Conservation (phyloP, 2,113 vertebrate genomes). For the Capricornis sumatraensis region DNA sequence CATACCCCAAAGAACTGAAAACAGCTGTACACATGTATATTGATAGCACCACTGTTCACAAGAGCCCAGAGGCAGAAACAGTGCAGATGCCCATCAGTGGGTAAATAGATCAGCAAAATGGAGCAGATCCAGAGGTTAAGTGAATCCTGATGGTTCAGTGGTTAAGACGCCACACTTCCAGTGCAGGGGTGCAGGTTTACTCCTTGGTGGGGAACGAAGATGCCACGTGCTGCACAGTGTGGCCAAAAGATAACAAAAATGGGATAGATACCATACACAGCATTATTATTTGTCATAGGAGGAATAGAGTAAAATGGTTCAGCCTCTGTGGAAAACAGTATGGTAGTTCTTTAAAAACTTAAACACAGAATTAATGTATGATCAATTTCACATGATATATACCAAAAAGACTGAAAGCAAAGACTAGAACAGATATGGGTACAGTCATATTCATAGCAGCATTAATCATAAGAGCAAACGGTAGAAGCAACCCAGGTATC, state of each 20-base stretch:
- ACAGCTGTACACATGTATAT: not conserved
- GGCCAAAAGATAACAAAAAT: not conserved
- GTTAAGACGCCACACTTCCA: not conserved
- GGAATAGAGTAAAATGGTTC: not conserved
- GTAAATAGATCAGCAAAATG: not conserved
- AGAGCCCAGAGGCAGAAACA: not conserved
- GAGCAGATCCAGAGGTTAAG: not conserved
- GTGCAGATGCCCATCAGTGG: not conserved
- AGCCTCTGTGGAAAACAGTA: not conserved
- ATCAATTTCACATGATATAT: not conserved
- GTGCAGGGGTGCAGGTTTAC: not conserved
- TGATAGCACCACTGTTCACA: not conserved
- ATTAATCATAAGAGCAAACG: not conserved
- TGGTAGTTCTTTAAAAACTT: not conserved
- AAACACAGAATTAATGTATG: not conserved
- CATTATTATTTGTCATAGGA: not conserved
- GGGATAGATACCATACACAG: not conserved
- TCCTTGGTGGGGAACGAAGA: not conserved
- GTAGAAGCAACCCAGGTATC: not conserved
- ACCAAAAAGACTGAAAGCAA: not conserved
- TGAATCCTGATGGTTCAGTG: not conserved
- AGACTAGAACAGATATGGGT: not conserved
- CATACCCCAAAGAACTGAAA: not conserved
- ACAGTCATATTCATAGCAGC: not conserved
- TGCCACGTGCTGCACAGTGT: not conserved